Percentiles rank a stretch among this genome's conserved stretches.
Evolutionary conservation across 2,797 vertebrate species (phyloP).

Genomic region (Enteromius thamalakanensis): DNA sequence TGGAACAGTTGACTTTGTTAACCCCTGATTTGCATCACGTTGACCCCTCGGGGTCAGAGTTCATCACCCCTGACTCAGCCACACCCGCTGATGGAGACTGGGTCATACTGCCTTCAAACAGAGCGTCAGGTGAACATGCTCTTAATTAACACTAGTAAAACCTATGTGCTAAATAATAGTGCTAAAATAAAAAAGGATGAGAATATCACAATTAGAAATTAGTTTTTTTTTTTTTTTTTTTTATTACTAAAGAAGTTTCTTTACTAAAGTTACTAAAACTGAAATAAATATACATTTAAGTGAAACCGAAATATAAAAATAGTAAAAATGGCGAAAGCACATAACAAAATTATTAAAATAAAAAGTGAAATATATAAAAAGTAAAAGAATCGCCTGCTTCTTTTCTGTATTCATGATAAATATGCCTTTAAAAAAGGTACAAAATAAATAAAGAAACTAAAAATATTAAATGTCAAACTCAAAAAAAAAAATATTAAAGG

Average conservation of each 20-base stretch:
- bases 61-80: constrained; percentile 79
- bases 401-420: not conserved
- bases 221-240: too few species aligned
- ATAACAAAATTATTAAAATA: not conserved
- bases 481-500: not conserved
- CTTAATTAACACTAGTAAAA: not conserved
- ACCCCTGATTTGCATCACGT: constrained; percentile 72
- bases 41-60: constrained; percentile 71
- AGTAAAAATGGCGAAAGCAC: not conserved
- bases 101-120: constrained; percentile 88
- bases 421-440: not conserved
- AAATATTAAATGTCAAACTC: not conserved
- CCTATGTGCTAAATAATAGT: not conserved
- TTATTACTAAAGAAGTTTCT: not conserved
- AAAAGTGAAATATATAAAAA: not conserved
- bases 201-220: not conserved
- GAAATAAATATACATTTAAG: not conserved
- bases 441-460: not conserved
- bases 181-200: not conserved
- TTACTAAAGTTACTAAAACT: not conserved
- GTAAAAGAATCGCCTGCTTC: not conserved
- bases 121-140: constrained; percentile 85
- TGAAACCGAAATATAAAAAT: not conserved
- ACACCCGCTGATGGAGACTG: constrained; percentile 89
- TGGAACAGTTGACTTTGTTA: constrained; percentile 88